Base-by-base conservation (phyloP, 1,140 invertebrate species). In the Drepana arcuata region DNA sequence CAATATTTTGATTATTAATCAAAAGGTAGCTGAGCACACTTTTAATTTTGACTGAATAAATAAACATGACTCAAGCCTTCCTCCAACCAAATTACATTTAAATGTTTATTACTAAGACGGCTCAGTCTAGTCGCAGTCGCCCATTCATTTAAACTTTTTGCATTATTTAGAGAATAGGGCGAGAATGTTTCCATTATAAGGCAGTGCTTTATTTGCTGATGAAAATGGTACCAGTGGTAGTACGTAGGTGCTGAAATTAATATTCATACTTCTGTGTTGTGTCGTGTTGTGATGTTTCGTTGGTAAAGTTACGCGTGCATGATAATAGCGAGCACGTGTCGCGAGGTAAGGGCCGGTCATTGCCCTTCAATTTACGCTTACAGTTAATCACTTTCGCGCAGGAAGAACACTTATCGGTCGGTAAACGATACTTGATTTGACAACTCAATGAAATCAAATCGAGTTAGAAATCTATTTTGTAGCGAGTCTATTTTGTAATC, bases 351-450 rank as follows among this genome's bases (percentile, higher is more conserved):
- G 71, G 68, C 61, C 64, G 73, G 71, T 65, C 73, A 54, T 45
- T 63, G 69, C 73, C 69, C 74, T 47, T 43, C 40, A 47, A 56
- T 61, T 63, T 48, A 52, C 44, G 48, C 48, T 44, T 49, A 62
- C 71, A 65, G 65, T 69, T 74, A 79, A 70, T 64, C 66, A 64
- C 58, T 75, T 75, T 75, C 53, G 59, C 63, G 56, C 47, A 39
- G 45, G 55, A 57, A 44, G 47, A 58, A 41, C 42, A 41, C 47
- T n/a, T n/a, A n/a, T n/a, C n/a, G n/a, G n/a, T n/a, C n/a, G 41
- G 13, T 32, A 33, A 48, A 60, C 48, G 51, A 45, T 38, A 41
- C 34, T 34, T 34, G 41, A 47, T 42, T 29, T 38, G 6, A 26
- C 24, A 10, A 26, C 24, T 26, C 18, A n/a, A n/a, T n/a, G n/a